phyloP scores from a whole-genome alignment of 35 echinoderm and acorn worm species.

The Patiria miniata region DNA sequence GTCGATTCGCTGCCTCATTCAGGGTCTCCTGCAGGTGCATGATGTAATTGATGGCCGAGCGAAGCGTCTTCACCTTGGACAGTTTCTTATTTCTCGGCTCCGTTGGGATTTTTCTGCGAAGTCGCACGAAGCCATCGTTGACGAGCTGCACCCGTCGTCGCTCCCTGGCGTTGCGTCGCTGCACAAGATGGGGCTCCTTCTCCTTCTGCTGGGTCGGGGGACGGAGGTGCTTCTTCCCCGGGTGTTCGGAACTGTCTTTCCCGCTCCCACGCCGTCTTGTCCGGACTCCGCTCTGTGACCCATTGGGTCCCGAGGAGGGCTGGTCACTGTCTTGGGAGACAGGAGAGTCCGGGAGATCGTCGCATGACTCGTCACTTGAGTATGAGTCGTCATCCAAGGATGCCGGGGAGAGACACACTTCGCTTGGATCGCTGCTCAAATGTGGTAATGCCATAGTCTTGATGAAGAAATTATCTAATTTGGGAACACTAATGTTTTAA shows the following conservation, averaged over 20 bases:
- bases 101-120: conserved; percentile 88
- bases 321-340: background rate
- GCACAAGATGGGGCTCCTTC: conserved; percentile 95
- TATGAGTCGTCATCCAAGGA: background rate
- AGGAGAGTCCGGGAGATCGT: background rate
- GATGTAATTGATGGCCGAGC: conserved; percentile 97
- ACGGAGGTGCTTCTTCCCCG: background rate
- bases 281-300: background rate
- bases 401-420: background rate
- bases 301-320: conserved; percentile 2
- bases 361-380: conserved; percentile 12
- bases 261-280: background rate
- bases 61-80: conserved; percentile 95
- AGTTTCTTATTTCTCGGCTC: conserved; percentile 98
- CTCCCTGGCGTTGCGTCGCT: conserved; percentile 88
- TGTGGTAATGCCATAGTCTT: conserved; percentile 12
- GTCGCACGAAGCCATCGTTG: conserved; percentile 92
- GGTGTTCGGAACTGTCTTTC: background rate
- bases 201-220: conserved; percentile 60
- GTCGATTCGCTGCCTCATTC: conserved; percentile 72
- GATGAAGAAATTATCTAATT: too few relatives aligned
- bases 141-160: conserved; percentile 89
- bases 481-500: too few relatives aligned
- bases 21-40: conserved; percentile 90
- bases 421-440: background rate